Evolutionary conservation across 2,113 vertebrate genomes (phyloP), one percentile per base, ranked within the genome.

Genomic region (Zingel zingel): DNA sequence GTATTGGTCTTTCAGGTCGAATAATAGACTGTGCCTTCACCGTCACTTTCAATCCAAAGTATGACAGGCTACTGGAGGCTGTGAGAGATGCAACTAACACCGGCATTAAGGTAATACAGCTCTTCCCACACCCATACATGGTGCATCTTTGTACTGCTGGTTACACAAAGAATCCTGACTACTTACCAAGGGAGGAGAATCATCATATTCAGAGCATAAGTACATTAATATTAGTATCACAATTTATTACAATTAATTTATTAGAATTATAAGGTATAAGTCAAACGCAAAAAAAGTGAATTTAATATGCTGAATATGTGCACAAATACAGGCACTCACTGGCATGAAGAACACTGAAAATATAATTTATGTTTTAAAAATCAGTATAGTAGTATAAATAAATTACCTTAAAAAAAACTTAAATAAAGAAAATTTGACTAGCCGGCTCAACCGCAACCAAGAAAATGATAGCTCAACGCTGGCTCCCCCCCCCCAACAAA

Each of bases 1-100:
- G 13, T 36, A 75, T 82, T 79, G 27, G 23, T 83, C 23, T 83
- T 92, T 63, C 95, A 99, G 98, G 98, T 94, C 97, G 96, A 89
- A 99, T 99, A 94, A 99, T 99, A 93, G 98, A 99, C 94, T 99
- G 98, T 95, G 98, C 98, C 94, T 99, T 99, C 93, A 99, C 98
- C 80, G 97, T 99, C 93, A 98, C 97, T 8, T 99, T 99, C 92
- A 99, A 98, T 94, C 97, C 98, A 88, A 99, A 98, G 93, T 99
- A 97, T 54, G 98, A 99, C 94, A 96, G 96, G 81, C 94, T 99
- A 92, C 96, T 99, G 89, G 96, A 99, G 94, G 98, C 98, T 83
- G 98, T 99, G 91, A 99, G 96, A 93, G 98, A 99, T 93, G 98
- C 98, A 86, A 99, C 98, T 50, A 97, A 99, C 94, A 99, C 98